Conservation (phyloP, 2,888 invertebrate species). For the Drosophila engyochracea region DNA sequence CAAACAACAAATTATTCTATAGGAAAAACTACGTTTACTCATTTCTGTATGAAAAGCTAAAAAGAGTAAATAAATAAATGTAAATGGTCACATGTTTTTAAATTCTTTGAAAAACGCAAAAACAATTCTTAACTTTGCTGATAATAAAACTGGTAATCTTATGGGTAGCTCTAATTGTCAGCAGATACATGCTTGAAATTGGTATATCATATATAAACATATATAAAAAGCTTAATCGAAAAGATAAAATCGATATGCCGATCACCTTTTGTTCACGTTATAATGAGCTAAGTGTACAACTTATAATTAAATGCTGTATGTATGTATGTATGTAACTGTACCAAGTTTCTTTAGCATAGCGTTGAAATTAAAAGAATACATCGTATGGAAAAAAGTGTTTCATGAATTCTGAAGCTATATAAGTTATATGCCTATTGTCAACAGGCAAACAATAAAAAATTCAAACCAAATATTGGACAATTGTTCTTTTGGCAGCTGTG, state of each 20-base stretch:
- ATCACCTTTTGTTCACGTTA: neutral
- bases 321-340: conserved; percentile 2
- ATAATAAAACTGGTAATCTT: conserved; percentile 18
- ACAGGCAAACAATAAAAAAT: conserved; percentile 4
- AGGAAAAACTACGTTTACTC: conserved; percentile 42
- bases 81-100: conserved; percentile 48
- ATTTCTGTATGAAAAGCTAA: conserved; percentile 47
- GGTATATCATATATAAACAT: neutral
- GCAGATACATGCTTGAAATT: neutral
- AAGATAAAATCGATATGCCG: neutral
- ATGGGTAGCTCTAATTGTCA: neutral
- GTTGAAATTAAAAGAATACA: neutral
- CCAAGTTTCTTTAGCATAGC: conserved; percentile 10
- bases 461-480: neutral
- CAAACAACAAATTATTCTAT: conserved; percentile 26
- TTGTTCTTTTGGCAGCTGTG: neutral
- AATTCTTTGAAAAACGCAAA: conserved; percentile 35
- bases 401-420: conserved; percentile 2
- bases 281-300: neutral
- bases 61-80: conserved; percentile 41
- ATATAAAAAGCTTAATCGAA: neutral
- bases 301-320: neutral
- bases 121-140: conserved; percentile 22
- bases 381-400: conserved; percentile 5
- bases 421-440: conserved; percentile 3